A percentile compares a stretch with the other conserved stretches of the same genome.
phyloP scores from a whole-genome alignment of 2,888 invertebrate species.

The Didymodactylos carnosus region DNA sequence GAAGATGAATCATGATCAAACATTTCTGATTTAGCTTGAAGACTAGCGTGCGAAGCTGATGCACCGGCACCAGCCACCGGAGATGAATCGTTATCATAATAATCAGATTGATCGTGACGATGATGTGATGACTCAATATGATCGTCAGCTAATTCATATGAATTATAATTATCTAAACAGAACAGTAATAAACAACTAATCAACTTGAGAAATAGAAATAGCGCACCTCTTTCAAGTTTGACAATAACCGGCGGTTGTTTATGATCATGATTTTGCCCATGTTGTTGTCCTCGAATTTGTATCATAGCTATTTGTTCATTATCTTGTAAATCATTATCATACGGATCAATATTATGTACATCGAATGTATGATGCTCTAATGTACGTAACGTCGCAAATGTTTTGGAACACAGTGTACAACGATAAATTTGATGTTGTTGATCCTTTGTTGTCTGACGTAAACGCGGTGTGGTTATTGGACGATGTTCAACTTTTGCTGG shows the following conservation, averaged over 20 bases:
- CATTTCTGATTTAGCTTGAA: too few relatives aligned
- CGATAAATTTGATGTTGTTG: too few relatives aligned
- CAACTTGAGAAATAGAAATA: too few relatives aligned
- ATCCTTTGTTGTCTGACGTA: too few relatives aligned
- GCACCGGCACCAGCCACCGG: too few relatives aligned
- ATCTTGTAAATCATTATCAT: neutral
- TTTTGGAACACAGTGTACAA: neutral
- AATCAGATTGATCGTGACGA: too few relatives aligned
- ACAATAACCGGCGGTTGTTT: neutral
- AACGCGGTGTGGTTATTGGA: too few relatives aligned
- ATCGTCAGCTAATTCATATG: neutral
- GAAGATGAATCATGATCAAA: too few relatives aligned
- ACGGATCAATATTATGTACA: neutral
- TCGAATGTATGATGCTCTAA: neutral
- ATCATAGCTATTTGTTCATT: neutral
- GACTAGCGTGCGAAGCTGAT: too few relatives aligned
- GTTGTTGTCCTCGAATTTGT: neutral
- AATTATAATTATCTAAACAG: neutral
- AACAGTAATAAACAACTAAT: neutral
- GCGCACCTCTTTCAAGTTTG: neutral
- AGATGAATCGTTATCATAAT: too few relatives aligned
- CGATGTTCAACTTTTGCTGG: too few relatives aligned
- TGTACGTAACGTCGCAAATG: neutral
- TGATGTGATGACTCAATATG: too few relatives aligned
- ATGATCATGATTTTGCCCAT: neutral